phyloP scores from a whole-genome alignment of 2,113 vertebrate genomes.

The Protobothrops mucrosquamatus region DNA sequence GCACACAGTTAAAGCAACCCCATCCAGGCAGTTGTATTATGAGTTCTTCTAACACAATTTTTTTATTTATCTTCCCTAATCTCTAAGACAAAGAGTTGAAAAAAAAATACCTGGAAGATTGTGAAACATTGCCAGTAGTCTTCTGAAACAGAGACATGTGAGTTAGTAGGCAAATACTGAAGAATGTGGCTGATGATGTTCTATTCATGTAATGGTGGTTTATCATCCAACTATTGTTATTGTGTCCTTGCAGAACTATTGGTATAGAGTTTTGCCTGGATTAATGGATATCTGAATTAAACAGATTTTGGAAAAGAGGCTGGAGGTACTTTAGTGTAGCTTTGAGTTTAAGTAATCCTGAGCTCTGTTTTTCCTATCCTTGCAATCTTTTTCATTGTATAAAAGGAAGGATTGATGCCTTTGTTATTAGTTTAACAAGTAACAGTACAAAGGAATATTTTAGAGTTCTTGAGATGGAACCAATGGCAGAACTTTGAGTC shows the following conservation, averaged over 20 bases:
- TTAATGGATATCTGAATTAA: background rate
- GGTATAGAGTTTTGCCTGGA: background rate
- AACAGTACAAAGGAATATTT: background rate
- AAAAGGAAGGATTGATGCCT: background rate
- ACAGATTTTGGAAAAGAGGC: background rate
- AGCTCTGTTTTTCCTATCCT: background rate
- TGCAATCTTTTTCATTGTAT: background rate
- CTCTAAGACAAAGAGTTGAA: background rate
- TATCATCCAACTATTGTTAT: background rate
- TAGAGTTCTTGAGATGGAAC: background rate
- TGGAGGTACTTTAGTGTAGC: background rate
- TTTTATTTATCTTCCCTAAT: background rate
- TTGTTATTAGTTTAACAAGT: background rate
- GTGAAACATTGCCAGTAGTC: background rate
- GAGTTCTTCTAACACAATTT: background rate
- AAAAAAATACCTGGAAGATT: background rate
- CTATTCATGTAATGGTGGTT: background rate
- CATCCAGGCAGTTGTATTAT: background rate
- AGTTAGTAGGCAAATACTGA: background rate
- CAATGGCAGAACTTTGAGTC: background rate
- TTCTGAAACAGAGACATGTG: background rate
- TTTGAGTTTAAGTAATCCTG: background rate
- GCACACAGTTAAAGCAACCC: background rate
- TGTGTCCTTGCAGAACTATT: background rate
- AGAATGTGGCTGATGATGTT: background rate